Evolutionary conservation across 2,888 invertebrate species (phyloP), one percentile per base, ranked within the genome.

Genomic region (Gandaritis pyraliata): DNA sequence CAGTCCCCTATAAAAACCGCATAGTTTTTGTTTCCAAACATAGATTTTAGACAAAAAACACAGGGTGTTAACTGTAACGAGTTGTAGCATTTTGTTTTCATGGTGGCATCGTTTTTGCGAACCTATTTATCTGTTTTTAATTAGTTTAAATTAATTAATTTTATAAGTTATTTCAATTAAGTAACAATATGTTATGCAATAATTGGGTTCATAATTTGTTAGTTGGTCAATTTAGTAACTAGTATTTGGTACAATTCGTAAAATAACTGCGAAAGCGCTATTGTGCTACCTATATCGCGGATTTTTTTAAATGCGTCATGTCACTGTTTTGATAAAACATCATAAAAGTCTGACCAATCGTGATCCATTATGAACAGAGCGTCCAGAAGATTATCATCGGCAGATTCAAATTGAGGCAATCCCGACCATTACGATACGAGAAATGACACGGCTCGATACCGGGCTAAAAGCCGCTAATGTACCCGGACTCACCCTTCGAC

Each of bases 371-470:
- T 69, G 69, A 74, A 71, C 72, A 73, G 78, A 79, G 73, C 71
- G 72, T 73, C 77, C 72, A 74, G 77, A 73, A 77, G 76, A 76
- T 78, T 77, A 79, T 77, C 71, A 77, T 74, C 78, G 73, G 78
- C 77, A 78, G 80, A 83, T 84, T 84, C 82, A 85, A 86, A 85
- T 84, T 82, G 85, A 82, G 78, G 85, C 82, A 82, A 87, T 86
- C 85, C 81, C 72, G 75, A 71, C 83, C 83, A 88, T 88, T 88
- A 88, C 82, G 67, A 79, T 88, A 88, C 82, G 67, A 79, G 74
- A 84, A 88, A 87, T 86, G 88, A 85, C 83, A 80, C 76, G 73
- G 80, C 77, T 82, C 78, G 80, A 81, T 84, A 82, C 65, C 76
- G 72, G 72, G 65, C 65, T 66, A 66, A 70, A 61, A 88, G 88